Evolutionary conservation across 2,888 invertebrate species (phyloP).

Genomic region (Ceriagrion tenellum): DNA sequence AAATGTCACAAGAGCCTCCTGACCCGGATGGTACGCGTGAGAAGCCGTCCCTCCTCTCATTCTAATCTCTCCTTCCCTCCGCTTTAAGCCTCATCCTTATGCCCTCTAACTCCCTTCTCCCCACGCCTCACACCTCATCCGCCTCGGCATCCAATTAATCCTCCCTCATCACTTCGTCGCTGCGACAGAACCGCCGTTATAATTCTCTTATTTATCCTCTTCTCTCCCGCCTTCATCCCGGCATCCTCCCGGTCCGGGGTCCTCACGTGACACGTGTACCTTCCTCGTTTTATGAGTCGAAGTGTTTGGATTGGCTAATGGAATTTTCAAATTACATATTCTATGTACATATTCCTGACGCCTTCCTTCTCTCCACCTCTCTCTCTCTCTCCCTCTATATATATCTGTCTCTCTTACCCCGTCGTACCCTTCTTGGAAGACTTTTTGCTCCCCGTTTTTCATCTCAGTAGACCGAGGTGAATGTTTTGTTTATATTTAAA

Average conservation of each 20-base stretch:
- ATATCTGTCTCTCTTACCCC: too few species aligned
- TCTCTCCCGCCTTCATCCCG: not conserved
- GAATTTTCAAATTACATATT: constrained; percentile 39
- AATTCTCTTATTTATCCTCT: not conserved
- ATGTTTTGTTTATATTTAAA: constrained; percentile 21
- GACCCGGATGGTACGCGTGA: too few species aligned
- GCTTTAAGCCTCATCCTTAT: not conserved
- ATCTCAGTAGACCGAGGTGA: not conserved
- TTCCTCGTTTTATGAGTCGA: not conserved
- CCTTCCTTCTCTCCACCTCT: too few species aligned
- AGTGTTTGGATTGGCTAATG: constrained; percentile 46
- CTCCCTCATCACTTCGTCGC: constrained; percentile 30
- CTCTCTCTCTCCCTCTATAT: too few species aligned
- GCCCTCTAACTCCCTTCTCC: not conserved
- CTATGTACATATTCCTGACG: not conserved
- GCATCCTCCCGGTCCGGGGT: not conserved
- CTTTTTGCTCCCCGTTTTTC: not conserved
- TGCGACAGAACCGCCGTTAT: constrained; percentile 33
- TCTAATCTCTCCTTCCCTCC: not conserved
- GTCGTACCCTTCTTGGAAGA: not conserved
- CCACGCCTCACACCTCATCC: not conserved
- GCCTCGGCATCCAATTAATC: constrained; percentile 4
- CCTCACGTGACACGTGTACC: constrained; percentile 14
- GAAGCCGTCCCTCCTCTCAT: too few species aligned
- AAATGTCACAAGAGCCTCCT: too few species aligned